A percentile compares a stretch with the other conserved stretches of the same genome.
Evolutionary conservation across 2,797 vertebrate species (phyloP).

Genomic region (Taenioides sp.): DNA sequence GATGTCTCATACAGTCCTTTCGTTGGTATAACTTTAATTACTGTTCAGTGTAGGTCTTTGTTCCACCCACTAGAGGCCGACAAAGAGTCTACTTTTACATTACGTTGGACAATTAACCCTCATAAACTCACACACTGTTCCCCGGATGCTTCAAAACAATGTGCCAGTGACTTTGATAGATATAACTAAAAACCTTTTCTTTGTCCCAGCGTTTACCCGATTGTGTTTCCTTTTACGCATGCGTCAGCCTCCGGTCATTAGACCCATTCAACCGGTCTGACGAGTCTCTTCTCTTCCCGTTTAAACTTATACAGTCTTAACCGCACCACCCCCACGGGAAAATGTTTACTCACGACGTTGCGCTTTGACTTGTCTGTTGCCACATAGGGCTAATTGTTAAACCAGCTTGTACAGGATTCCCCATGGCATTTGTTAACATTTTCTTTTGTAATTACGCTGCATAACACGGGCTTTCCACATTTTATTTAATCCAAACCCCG

Average conservation of each 20-base stretch:
- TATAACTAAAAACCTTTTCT: no score
- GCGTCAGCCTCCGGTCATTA: neutral
- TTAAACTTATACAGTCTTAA: neutral
- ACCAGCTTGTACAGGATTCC: neutral
- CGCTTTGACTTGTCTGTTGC: neutral
- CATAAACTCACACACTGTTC: neutral
- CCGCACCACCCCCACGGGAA: neutral
- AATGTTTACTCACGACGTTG: neutral
- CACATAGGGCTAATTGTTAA: neutral
- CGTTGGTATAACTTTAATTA: no score
- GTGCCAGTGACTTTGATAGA: no score
- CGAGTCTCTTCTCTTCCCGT: constrained; percentile 12
- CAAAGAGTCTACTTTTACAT: neutral
- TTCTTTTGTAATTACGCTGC: neutral
- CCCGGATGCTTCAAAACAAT: neutral
- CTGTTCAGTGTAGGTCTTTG: neutral
- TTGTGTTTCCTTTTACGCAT: no score
- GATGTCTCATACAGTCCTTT: no score
- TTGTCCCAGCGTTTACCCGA: no score
- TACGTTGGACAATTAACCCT: no score
- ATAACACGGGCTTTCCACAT: neutral
- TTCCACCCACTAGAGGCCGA: neutral
- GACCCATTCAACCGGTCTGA: constrained; percentile 52
- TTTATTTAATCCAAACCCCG: neutral
- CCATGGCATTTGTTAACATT: neutral